Percentiles rank a stretch among this genome's conserved stretches.
phyloP scores from a whole-genome alignment of 1,140 invertebrate genomes.

The Diorhabda elongata region DNA sequence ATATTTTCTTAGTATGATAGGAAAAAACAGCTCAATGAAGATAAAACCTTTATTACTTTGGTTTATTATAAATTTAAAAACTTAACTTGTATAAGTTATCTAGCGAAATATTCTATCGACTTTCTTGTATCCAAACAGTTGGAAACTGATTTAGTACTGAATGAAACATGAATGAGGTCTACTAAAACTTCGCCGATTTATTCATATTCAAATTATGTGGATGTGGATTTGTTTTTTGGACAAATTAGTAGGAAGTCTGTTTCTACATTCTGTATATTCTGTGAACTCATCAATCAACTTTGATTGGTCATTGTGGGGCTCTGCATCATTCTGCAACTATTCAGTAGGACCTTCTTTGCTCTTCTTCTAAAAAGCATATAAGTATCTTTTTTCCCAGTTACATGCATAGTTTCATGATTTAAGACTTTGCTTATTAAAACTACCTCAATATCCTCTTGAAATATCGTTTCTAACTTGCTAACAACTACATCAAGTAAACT shows the following conservation, averaged over 20 bases:
- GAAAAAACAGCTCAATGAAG: too few species aligned
- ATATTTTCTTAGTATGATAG: too few species aligned
- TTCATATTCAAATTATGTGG: conserved; percentile 27
- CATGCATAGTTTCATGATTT: too few species aligned
- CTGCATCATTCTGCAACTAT: conserved; percentile 18
- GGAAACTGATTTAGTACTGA: too few species aligned
- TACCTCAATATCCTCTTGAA: not conserved
- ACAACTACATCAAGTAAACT: not conserved
- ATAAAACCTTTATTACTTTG: too few species aligned
- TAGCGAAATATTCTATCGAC: too few species aligned
- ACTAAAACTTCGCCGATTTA: conserved; percentile 21
- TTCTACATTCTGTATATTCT: conserved; percentile 22
- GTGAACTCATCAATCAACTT: conserved; percentile 23
- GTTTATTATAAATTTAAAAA: too few species aligned
- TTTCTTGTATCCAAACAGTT: too few species aligned
- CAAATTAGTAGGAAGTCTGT: conserved; percentile 20
- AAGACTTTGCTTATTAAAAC: not conserved
- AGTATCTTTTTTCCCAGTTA: too few species aligned
- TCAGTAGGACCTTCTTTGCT: too few species aligned
- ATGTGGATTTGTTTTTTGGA: conserved; percentile 17
- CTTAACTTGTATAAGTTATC: too few species aligned
- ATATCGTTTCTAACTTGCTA: not conserved
- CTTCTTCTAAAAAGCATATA: too few species aligned
- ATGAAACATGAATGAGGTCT: conserved; percentile 3
- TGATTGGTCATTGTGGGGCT: conserved; percentile 20